Percentiles rank a stretch among this genome's conserved stretches.
Conservation (phyloP, 2,888 invertebrate species). For the Platynereis dumerilii region DNA sequence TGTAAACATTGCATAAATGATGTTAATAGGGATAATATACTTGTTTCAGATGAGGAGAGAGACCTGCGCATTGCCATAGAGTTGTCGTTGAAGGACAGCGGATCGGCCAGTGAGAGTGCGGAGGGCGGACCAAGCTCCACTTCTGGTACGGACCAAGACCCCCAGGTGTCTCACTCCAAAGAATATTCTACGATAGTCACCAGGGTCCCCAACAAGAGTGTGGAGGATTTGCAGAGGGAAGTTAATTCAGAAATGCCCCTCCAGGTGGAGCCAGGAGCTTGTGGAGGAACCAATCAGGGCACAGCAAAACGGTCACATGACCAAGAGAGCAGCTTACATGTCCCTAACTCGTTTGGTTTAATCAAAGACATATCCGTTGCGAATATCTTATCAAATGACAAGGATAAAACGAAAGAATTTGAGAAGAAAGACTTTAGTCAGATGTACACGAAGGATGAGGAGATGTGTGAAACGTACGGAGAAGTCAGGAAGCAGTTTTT, state of each 20-base stretch:
- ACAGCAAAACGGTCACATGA: slow-evolving; percentile 16
- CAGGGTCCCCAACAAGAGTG: slow-evolving; percentile 53
- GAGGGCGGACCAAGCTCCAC: not conserved
- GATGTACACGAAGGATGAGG: slow-evolving; percentile 29
- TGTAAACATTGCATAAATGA: too few relatives aligned
- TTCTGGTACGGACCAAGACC: not conserved
- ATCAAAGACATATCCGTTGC: slow-evolving; percentile 61
- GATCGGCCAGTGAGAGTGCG: not conserved
- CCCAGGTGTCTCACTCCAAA: slow-evolving; percentile 10
- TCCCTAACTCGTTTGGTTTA: slow-evolving; percentile 47
- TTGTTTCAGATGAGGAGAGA: slow-evolving; percentile 38
- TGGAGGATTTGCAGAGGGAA: slow-evolving; percentile 36
- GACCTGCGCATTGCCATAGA: slow-evolving; percentile 66
- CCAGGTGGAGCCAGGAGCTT: slow-evolving; percentile 36
- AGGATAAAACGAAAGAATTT: slow-evolving; percentile 57
- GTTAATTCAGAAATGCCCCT: slow-evolving; percentile 10
- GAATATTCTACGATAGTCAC: slow-evolving; percentile 47
- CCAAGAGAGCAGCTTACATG: not conserved
- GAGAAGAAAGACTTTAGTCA: slow-evolving; percentile 44
- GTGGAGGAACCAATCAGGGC: slow-evolving; percentile 32
- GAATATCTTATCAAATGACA: slow-evolving; percentile 53
- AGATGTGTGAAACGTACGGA: slow-evolving; percentile 20
- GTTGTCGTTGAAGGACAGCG: slow-evolving; percentile 66
- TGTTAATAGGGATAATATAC: too few relatives aligned
- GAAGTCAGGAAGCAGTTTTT: slow-evolving; percentile 13